phyloP scores from a whole-genome alignment of 2,888 invertebrate species.

The Macrosoma leucophasiata region DNA sequence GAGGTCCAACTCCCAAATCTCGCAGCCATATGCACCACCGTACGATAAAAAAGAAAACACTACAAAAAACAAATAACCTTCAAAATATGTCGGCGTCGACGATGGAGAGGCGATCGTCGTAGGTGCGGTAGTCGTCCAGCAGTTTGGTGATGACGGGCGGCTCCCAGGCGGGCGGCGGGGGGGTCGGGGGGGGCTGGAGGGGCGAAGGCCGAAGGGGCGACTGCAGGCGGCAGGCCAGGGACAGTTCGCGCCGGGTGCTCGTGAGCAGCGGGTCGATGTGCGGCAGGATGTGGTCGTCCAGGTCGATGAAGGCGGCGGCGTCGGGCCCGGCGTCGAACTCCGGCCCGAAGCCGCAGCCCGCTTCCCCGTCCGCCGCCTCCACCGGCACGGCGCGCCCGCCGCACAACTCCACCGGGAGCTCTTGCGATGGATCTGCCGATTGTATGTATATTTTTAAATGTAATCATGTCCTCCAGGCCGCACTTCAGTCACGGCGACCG shows the following conservation, averaged over 20 bases:
- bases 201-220: constrained; percentile 41
- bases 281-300: constrained; percentile 50
- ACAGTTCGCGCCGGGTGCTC: constrained; percentile 21
- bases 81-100: constrained; percentile 50
- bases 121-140: constrained; percentile 30
- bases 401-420: no score
- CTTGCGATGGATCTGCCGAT: constrained; percentile 1
- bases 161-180: constrained; percentile 35
- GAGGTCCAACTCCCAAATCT: no score
- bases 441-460: background rate
- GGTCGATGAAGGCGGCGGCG: constrained; percentile 30
- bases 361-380: background rate
- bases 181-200: constrained; percentile 22
- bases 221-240: constrained; percentile 9
- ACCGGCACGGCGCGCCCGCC: background rate
- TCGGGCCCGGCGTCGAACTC: constrained; percentile 37
- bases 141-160: constrained; percentile 44
- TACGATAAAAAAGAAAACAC: constrained; percentile 4
- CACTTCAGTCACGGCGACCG: no score
- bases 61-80: constrained; percentile 25
- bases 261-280: constrained; percentile 62
- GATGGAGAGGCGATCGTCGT: constrained; percentile 33
- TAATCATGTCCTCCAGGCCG: background rate
- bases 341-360: constrained; percentile 48
- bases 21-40: constrained; percentile 3